These are phyloP conservation scores for Nothocercus julius DNA, from an alignment of 2,113 vertebrate species.

Conservation along the genomic window DNA sequence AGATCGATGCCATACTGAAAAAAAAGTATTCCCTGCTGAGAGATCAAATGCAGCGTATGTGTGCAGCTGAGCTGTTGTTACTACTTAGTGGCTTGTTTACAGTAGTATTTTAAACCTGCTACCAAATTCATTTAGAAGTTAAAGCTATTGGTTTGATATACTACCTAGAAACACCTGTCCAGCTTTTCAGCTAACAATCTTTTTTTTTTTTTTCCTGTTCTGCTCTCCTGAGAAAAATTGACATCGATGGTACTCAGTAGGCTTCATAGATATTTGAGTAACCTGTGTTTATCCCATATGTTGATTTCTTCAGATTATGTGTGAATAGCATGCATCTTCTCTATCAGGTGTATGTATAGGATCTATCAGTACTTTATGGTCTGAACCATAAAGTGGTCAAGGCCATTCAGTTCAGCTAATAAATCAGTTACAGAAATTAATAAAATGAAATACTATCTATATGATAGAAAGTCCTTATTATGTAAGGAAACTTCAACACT, in stretches of 20 bases:
- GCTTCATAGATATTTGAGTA: neutral
- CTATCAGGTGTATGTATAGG: neutral
- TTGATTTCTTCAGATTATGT: neutral
- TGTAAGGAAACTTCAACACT: neutral
- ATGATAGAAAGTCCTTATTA: neutral
- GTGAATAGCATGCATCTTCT: neutral
- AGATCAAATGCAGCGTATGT: fast-evolving
- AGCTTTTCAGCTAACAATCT: neutral
- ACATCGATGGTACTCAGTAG: neutral
- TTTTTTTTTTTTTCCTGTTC: neutral
- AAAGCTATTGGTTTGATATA: neutral
- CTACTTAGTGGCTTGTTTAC: neutral
- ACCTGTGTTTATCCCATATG: fast-evolving
- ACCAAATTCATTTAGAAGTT: neutral
- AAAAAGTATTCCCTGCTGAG: neutral
- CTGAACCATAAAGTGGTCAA: neutral
- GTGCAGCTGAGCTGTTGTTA: neutral
- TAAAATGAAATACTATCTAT: neutral
- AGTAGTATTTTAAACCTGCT: neutral
- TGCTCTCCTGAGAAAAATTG: neutral
- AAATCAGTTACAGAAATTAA: fast-evolving
- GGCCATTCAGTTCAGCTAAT: neutral
- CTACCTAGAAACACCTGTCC: neutral
- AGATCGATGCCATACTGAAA: neutral
- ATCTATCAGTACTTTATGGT: neutral